Evolutionary conservation across 1,140 invertebrate species (phyloP), one percentile per base, ranked within the genome.

Genomic region (Lordiphosa collinella): DNA sequence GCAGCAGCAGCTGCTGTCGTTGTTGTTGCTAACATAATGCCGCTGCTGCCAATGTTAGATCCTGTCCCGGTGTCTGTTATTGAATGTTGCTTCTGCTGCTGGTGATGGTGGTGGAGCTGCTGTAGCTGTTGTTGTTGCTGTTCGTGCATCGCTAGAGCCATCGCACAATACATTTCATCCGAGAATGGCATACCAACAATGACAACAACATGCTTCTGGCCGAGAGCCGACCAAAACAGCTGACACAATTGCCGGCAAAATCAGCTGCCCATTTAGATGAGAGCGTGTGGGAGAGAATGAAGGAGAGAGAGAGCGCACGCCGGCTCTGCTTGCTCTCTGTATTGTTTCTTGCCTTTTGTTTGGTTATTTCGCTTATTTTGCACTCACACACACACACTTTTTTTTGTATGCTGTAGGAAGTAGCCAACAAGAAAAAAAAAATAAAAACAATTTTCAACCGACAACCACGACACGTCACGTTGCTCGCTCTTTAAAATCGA

Each of bases 401-500:
- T 40, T 18, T 35, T 49, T 36, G n/a, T n/a, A 29, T 36, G 47
- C 34, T 41, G 38, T 56, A 32, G 56, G 50, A 50, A 59, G 16
- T 43, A 51, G 52, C 52, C 59, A 53, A 22, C 31, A 58, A 43
- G 36, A 55, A 43, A 59, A 59, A 59, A 59, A 53, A 36, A 61
- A 65, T 46, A 38, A 29, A 61, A 61, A 63, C 43, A 61, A 60
- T 46, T 62, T 70, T 71, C 55, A 34, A 68, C 65, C 71, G 66
- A 82, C 54, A 72, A 66, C 51, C 49, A 61, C 73, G 72, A 69
- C 78, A 84, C 78, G 78, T 84, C 78, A 84, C 78, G 78, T 84
- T 84, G 60, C 78, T 84, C 72, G 78, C 78, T 84, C 78, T 84
- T 84, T 82, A 84, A 84, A 72, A 84, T 84, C 59, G 71, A 84